Evolutionary conservation across 2,888 invertebrate species (phyloP).

Genomic region (Phengaris alcon): DNA sequence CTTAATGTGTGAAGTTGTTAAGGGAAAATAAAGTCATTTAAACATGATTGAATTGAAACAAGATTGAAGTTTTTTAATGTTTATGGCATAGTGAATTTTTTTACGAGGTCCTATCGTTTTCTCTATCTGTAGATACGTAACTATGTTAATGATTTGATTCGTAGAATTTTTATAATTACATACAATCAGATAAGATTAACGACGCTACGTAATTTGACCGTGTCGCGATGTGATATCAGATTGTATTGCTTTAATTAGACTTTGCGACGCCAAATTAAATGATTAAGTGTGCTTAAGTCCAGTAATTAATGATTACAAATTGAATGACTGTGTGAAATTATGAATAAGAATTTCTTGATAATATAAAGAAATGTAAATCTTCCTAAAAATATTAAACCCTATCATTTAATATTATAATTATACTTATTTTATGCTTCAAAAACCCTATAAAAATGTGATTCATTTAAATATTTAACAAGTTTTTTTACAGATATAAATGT

Average conservation of each 20-base stretch:
- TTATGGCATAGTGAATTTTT: background rate
- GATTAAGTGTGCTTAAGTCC: background rate
- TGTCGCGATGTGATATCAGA: constrained; percentile 23
- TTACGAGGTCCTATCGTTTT: background rate
- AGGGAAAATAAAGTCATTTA: background rate
- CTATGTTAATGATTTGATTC: constrained; percentile 29
- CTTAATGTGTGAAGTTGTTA: too few relatives aligned
- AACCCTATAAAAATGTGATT: too few relatives aligned
- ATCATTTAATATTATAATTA: too few relatives aligned
- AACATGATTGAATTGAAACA: too few relatives aligned
- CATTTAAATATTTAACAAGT: too few relatives aligned
- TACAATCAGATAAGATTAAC: constrained; percentile 23
- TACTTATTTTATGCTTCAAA: too few relatives aligned
- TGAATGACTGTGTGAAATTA: background rate
- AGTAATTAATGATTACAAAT: background rate
- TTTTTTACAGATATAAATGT: too few relatives aligned
- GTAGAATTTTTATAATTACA: constrained; percentile 30
- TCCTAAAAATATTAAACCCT: too few relatives aligned
- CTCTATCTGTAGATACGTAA: background rate
- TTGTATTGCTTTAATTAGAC: constrained; percentile 30
- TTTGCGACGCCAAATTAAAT: constrained; percentile 23
- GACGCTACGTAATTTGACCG: constrained; percentile 11
- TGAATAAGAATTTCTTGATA: background rate
- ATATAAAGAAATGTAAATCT: background rate
- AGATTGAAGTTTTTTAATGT: background rate